Evolutionary conservation across 1,140 invertebrate species (phyloP), one percentile per base, ranked within the genome.

Genomic region (Diuraphis noxia): DNA sequence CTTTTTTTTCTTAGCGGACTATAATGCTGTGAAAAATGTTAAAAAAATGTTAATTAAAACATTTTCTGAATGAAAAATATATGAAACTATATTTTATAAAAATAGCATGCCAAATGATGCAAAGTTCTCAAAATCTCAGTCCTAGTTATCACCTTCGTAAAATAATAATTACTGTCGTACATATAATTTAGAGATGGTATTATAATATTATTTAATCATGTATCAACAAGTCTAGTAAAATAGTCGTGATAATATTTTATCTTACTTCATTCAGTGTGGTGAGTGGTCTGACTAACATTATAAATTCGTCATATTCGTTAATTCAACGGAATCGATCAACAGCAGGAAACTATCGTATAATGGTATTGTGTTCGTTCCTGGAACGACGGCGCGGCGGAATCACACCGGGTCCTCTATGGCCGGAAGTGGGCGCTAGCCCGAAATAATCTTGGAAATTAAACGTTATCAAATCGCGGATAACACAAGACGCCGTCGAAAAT

Each of bases 361-460:
- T 81, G 21, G 10, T 82, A 41, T 30, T 5, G n/a, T 41, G 19
- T 40, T 17, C 13, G 25, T 41, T 40, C 81, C 9, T n/a, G 40
- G 25, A 41, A 43, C 13, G 30, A 41, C 30, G 34, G n/a, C 9
- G 10, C 30, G 34, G n/a, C 9, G 10, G 9, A 34, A 21, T 49
- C 21, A 72, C 21, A 25, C 36, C 79, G 25, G 34, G 77, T 36
- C 38, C 0, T 72, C 4, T 72, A 72, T 72, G 25, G 23, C 79
- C 38, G 79, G 38, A 82, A 82, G 38, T 82, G 7, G 7, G 21
- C 2, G 77, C 6, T 38, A 25, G 23, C 23, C 38, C 4, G 10
- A 82, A 82, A 82, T 82, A 82, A 10, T 40, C 36, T 82, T 82
- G 38, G 79, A 82, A 82, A 41, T 82, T 41, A 30, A 41, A 82